phyloP scores from a whole-genome alignment of 1,140 invertebrate genomes.

The Palaemon carinicauda region DNA sequence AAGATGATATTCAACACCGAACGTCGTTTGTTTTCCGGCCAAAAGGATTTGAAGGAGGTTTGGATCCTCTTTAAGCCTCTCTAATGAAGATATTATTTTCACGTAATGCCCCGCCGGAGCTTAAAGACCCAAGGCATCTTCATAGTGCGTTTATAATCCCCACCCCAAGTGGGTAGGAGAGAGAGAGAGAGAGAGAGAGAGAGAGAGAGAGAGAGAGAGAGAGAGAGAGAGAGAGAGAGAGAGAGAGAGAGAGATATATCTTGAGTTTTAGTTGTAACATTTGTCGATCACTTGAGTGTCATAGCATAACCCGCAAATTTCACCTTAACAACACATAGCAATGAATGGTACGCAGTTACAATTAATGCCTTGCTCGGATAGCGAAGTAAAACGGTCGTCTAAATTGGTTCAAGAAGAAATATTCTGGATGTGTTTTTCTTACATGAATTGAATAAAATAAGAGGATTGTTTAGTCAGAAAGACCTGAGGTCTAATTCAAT shows the following conservation, averaged over 20 bases:
- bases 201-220: constrained; percentile 15
- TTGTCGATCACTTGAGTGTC: no score
- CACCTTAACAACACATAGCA: no score
- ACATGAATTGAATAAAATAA: no score
- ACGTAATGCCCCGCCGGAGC: background rate
- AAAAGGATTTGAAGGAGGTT: background rate
- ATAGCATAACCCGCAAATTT: no score
- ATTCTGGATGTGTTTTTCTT: no score
- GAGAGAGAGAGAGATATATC: background rate
- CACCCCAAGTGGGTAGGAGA: background rate
- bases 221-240: background rate
- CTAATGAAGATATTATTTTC: constrained; percentile 37
- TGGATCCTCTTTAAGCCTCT: background rate
- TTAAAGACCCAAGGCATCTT: background rate
- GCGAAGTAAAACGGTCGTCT: no score
- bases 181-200: constrained; percentile 28
- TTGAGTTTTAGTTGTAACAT: background rate
- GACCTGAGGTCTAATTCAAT: no score
- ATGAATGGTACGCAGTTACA: no score
- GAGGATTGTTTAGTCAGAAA: no score
- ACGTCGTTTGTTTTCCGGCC: background rate
- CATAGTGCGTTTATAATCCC: background rate
- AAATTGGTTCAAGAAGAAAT: no score
- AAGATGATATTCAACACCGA: background rate
- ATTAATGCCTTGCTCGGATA: no score